Conservation (phyloP, 2,797 vertebrate genomes). For the Poeciliopsis paucimaculata region DNA sequence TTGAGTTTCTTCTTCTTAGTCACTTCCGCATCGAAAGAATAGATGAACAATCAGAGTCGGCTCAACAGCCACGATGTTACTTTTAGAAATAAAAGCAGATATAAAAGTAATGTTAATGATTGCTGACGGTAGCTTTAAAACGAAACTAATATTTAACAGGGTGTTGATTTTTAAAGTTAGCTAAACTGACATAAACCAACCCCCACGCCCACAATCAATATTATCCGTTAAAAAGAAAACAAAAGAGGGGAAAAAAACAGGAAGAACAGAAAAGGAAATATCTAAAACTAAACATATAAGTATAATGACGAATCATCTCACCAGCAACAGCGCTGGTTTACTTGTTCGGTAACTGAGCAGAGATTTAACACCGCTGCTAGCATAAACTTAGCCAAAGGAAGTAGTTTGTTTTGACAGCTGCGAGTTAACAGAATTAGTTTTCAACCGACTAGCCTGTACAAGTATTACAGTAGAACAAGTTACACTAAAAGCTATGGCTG, state of each 20-base stretch:
- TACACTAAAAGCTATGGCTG: rapidly evolving
- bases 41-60: too few relatives aligned
- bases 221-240: background rate
- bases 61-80: background rate
- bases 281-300: rapidly evolving
- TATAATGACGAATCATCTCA: rapidly evolving
- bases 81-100: background rate
- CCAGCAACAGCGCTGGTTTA: background rate
- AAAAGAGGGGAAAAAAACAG: background rate
- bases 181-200: background rate
- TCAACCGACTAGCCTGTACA: background rate
- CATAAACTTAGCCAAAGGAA: slow-evolving; percentile 48
- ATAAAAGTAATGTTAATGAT: rapidly evolving
- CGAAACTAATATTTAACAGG: background rate
- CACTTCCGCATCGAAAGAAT: slow-evolving; percentile 55
- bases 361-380: slow-evolving; percentile 39
- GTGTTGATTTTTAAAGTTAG: background rate
- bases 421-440: slow-evolving; percentile 18
- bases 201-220: slow-evolving; percentile 26
- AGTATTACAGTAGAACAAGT: background rate
- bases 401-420: slow-evolving; percentile 59
- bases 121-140: background rate
- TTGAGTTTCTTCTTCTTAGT: slow-evolving; percentile 6
- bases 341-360: slow-evolving; percentile 10
- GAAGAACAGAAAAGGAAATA: background rate